phyloP scores from a whole-genome alignment of 1,140 invertebrate genomes.

The Zaprionus camerounensis region DNA sequence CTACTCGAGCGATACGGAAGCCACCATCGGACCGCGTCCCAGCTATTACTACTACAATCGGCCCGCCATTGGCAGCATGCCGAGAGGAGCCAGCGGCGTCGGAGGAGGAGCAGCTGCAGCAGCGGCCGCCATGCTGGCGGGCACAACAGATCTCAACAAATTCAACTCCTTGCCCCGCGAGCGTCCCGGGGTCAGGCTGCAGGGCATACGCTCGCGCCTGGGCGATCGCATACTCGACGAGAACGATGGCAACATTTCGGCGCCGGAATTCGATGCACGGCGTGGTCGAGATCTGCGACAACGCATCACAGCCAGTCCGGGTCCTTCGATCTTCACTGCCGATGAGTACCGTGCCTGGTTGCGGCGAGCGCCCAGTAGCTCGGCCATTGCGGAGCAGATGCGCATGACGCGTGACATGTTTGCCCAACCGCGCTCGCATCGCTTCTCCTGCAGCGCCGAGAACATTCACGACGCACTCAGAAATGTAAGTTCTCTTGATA shows the following conservation, averaged over 20 bases:
- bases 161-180: constrained; percentile 91
- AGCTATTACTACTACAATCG: constrained; percentile 91
- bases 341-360: constrained; percentile 96
- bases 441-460: constrained; percentile 95
- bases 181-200: constrained; percentile 86
- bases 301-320: constrained; percentile 77
- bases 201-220: constrained; percentile 76
- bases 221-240: constrained; percentile 88
- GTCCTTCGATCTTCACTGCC: constrained; percentile 91
- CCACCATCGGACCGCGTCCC: constrained; percentile 90
- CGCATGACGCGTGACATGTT: constrained; percentile 89
- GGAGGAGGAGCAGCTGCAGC: constrained; percentile 59
- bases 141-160: constrained; percentile 85
- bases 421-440: constrained; percentile 88
- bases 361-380: constrained; percentile 94
- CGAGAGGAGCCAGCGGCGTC: constrained; percentile 85
- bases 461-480: constrained; percentile 93
- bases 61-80: constrained; percentile 85
- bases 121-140: constrained; percentile 77
- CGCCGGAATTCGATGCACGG: constrained; percentile 90
- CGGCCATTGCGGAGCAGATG: constrained; percentile 95
- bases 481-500: constrained; percentile 86
- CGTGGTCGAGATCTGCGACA: constrained; percentile 85
- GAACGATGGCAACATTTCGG: constrained; percentile 92
- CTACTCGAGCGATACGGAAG: constrained; percentile 97